Conservation (phyloP, 2,797 vertebrate genomes). For the Garrulus glandarius region DNA sequence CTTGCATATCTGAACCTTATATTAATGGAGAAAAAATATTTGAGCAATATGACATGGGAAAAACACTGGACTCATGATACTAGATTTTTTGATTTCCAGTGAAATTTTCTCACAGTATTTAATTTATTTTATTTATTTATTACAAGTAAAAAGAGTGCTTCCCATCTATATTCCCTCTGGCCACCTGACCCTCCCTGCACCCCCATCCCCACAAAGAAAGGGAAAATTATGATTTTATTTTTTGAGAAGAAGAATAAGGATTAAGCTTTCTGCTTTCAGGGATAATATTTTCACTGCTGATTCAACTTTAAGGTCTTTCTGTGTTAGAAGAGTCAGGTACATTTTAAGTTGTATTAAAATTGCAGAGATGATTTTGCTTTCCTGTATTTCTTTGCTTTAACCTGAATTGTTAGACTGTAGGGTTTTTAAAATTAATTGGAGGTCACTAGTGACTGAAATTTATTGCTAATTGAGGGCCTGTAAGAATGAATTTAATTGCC, state of each 20-base stretch:
- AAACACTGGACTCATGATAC: background rate
- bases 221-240: background rate
- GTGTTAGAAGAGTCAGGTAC: background rate
- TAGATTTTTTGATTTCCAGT: background rate
- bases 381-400: background rate
- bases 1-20: background rate
- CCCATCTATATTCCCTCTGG: background rate
- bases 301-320: background rate
- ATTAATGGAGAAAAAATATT: background rate
- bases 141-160: background rate
- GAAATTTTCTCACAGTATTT: background rate
- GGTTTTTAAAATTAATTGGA: background rate
- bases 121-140: background rate
- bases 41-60: background rate
- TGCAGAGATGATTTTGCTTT: background rate
- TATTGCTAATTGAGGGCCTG: background rate
- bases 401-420: background rate
- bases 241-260: background rate
- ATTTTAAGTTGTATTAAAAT: background rate
- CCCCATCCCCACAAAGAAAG: fast-evolving
- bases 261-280: background rate
- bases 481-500: background rate
- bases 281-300: background rate
- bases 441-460: background rate
- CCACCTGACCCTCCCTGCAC: fast-evolving